Evolutionary conservation across 2,113 vertebrate species (phyloP).

Genomic region (Poecile atricapillus): DNA sequence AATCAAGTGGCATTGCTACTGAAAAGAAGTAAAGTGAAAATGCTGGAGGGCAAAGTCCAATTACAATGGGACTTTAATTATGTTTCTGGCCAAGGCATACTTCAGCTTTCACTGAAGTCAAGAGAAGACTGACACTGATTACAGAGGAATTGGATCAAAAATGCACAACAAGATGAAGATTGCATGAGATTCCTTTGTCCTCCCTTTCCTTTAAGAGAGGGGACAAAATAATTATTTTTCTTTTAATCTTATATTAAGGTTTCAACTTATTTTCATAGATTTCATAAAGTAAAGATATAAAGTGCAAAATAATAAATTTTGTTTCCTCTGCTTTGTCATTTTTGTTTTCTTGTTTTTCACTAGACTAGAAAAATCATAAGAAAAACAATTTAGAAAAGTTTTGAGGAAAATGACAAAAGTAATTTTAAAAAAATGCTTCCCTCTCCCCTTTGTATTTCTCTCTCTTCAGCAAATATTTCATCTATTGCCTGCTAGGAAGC

Average conservation of each 20-base stretch:
- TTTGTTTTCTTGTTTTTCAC: neutral
- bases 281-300: neutral
- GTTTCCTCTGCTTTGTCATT: neutral
- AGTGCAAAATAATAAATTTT: neutral
- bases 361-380: neutral
- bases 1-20: neutral
- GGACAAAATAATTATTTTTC: fast-evolving
- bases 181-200: neutral
- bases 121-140: neutral
- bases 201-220: neutral
- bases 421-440: neutral
- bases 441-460: neutral
- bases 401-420: neutral
- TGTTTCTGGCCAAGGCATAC: neutral
- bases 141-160: neutral
- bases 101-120: neutral
- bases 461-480: neutral
- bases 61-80: neutral
- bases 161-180: neutral
- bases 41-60: neutral
- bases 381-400: neutral
- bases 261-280: neutral
- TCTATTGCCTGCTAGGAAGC: neutral
- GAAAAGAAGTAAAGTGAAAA: neutral
- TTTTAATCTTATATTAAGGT: neutral